Evolutionary conservation across 2,888 invertebrate genomes (phyloP).

Genomic region (Scaptomyza parva): DNA sequence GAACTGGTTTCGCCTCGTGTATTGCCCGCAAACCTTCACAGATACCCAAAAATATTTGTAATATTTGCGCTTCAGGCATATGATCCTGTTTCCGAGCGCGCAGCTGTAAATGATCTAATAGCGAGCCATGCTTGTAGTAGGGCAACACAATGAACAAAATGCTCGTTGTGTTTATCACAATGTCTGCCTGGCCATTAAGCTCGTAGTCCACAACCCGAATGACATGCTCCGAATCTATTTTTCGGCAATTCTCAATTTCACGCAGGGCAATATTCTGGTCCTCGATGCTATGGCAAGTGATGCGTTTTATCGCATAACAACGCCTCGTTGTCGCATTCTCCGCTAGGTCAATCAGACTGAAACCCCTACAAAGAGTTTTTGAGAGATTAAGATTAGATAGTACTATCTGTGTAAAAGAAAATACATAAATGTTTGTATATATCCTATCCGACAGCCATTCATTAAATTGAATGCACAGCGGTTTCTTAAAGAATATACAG

Average conservation of each 20-base stretch:
- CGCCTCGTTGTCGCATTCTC: slow-evolving; percentile 89
- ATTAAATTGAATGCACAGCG: not conserved
- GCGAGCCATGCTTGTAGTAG: slow-evolving; percentile 91
- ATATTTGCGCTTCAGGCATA: slow-evolving; percentile 88
- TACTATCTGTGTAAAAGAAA: slow-evolving; percentile 1
- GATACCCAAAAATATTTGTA: slow-evolving; percentile 89
- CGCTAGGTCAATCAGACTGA: slow-evolving; percentile 91
- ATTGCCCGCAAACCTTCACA: slow-evolving; percentile 91
- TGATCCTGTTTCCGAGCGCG: slow-evolving; percentile 87
- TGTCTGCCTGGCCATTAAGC: slow-evolving; percentile 88
- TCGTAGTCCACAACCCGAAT: slow-evolving; percentile 90
- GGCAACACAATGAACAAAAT: slow-evolving; percentile 91
- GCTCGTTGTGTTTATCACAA: slow-evolving; percentile 89
- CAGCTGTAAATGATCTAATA: slow-evolving; percentile 89
- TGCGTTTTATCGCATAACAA: slow-evolving; percentile 91
- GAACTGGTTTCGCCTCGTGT: slow-evolving; percentile 90
- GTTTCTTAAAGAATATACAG: too few relatives aligned
- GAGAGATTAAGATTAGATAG: slow-evolving; percentile 54
- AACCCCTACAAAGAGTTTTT: slow-evolving; percentile 87
- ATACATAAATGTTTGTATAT: too few relatives aligned
- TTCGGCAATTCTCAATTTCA: slow-evolving; percentile 90
- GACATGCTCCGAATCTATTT: slow-evolving; percentile 90
- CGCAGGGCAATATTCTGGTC: slow-evolving; percentile 90
- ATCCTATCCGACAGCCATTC: not conserved
- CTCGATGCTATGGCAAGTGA: slow-evolving; percentile 91